Conservation (phyloP, 2,113 vertebrate genomes). For the Trachemys scripta region DNA sequence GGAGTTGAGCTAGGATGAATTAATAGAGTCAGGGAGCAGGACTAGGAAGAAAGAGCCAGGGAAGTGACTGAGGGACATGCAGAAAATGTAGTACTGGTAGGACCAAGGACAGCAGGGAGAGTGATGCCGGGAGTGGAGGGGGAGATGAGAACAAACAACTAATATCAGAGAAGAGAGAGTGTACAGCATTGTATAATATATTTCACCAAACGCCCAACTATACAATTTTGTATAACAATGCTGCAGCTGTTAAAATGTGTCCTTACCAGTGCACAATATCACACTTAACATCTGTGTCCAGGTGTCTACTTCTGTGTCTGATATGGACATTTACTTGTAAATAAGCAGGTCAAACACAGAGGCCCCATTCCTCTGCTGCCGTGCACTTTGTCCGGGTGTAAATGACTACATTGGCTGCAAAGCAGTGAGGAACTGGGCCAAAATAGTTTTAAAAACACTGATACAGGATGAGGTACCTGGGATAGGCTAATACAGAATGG, state of each 20-base stretch:
- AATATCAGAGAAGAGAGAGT: not conserved
- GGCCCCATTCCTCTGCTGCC: not conserved
- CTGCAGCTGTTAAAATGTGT: not conserved
- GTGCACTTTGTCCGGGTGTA: not conserved
- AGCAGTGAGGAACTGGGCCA: not conserved
- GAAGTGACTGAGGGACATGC: not conserved
- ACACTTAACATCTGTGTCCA: not conserved
- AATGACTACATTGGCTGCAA: not conserved
- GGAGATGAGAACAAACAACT: not conserved
- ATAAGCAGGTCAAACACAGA: not conserved
- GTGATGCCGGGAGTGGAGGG: not conserved
- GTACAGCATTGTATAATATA: not conserved
- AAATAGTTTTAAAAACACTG: not conserved
- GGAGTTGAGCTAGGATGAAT: not conserved
- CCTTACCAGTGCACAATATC: not conserved
- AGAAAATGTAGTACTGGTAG: not conserved
- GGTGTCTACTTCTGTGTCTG: not conserved
- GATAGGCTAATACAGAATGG: not conserved
- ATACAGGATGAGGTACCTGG: not conserved
- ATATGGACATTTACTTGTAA: not conserved
- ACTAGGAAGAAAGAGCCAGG: not conserved
- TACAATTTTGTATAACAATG: not conserved
- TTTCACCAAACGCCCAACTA: not conserved
- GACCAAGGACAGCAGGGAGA: not conserved
- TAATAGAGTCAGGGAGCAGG: not conserved